Evolutionary conservation across 2,113 vertebrate species (phyloP), one percentile per base, ranked within the genome.

Genomic region (Stictonetta naevosa): DNA sequence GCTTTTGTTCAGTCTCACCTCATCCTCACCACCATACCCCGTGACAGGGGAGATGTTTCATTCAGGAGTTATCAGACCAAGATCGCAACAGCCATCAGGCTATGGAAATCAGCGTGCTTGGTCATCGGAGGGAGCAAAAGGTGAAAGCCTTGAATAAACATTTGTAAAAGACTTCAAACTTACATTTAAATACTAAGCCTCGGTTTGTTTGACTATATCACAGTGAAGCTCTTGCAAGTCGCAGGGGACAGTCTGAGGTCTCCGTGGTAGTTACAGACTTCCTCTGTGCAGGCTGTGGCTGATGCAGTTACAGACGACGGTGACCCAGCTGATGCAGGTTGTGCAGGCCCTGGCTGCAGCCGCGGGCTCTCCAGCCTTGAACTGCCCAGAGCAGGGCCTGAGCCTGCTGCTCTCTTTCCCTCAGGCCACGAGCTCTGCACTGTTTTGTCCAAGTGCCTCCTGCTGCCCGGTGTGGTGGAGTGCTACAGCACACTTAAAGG

Each of bases 401-500:
- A 86, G 62, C 55, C 64, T 80, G 34, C 14, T 33, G 14, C 7
- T 34, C 42, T 64, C 66, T 60, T 69, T 69, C 87, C 66, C 34
- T 83, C 68, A 34, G 20, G 31, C 79, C 44, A 1, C 42, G 40
- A 66, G 6, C 40, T 75, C 60, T 17, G 16, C 15, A 1, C 1
- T 8, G 74, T 66, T 87, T 83, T 68, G 36, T 80, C 60, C 64
- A 83, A 55, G 77, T 0, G 0, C 33, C 42, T 79, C 42, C 71
- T 0, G 1, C 9, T 14, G 11, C 34, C 64, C 46, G 46, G 74
- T 90, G 46, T 64, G 75, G 40, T 80, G 44, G 79, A 64, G 67
- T 6, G 28, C 66, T 44, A 19, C 46, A 53, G n/a, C 34, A 16
- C 55, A 52, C 88, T 95, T 82, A 62, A 89, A 81, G 91, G 87